These are phyloP conservation scores for Lota lota DNA, from an alignment of 2,113 vertebrate genomes.

Conservation along the genomic window DNA sequence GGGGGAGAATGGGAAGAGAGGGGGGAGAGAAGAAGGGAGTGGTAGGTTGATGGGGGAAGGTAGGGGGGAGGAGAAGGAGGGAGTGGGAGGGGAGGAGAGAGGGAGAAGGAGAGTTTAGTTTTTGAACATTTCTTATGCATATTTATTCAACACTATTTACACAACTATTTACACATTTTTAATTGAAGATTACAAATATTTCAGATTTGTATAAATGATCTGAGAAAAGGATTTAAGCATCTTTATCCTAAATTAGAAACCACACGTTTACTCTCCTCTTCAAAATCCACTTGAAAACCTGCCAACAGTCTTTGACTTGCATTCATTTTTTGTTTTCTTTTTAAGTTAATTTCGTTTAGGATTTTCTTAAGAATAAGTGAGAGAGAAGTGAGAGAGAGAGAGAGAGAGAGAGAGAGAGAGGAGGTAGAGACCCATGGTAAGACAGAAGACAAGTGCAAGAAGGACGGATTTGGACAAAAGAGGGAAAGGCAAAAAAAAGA, in stretches of 20 bases:
- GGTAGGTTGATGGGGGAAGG: neutral
- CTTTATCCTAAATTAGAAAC: too few species aligned
- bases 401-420: slow-evolving; percentile 17
- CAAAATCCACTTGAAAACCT: too few species aligned
- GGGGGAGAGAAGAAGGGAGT: neutral
- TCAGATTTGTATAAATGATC: too few species aligned
- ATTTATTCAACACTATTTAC: too few species aligned
- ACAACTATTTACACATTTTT: too few species aligned
- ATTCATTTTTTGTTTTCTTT: too few species aligned
- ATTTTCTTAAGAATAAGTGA: too few species aligned
- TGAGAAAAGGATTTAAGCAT: too few species aligned
- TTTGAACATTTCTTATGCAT: neutral
- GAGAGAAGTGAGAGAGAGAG: neutral
- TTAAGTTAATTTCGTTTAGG: too few species aligned
- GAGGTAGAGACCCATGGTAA: slow-evolving; percentile 5
- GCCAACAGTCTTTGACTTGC: too few species aligned
- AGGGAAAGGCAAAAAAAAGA: slow-evolving; percentile 51
- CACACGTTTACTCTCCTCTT: too few species aligned
- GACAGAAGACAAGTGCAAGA: slow-evolving; percentile 21
- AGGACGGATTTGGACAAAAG: slow-evolving; percentile 38
- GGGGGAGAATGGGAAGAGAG: slow-evolving; percentile 9
- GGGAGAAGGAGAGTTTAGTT: neutral
- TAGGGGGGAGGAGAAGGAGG: neutral
- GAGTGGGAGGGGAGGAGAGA: neutral
- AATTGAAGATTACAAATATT: too few species aligned